phyloP scores from a whole-genome alignment of 2,888 invertebrate species.

The Drosophila gaucha region DNA sequence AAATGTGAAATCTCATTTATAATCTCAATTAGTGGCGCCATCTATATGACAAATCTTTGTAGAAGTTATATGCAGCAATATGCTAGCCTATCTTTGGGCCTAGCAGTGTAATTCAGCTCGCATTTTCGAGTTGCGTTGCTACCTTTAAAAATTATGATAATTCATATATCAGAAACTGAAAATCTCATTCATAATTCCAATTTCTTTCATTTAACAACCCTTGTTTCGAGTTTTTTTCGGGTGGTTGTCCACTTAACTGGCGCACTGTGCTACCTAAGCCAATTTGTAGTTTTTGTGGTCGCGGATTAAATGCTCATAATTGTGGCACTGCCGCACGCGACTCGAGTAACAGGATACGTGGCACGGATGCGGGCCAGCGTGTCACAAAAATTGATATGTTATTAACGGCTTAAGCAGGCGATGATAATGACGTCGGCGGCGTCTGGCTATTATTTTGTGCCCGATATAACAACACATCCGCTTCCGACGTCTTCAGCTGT shows the following conservation, averaged over 20 bases:
- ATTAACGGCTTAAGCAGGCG: conserved; percentile 67
- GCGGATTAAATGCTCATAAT: conserved; percentile 81
- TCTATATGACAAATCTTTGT: not conserved
- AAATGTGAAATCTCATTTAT: too few species aligned
- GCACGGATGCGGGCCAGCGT: conserved; percentile 33
- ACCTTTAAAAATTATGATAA: not conserved
- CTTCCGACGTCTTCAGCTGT: conserved; percentile 59
- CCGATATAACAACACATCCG: conserved; percentile 63
- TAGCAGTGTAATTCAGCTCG: not conserved
- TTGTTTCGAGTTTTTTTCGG: not conserved
- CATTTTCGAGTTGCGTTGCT: too few species aligned
- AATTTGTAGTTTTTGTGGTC: conserved; percentile 75
- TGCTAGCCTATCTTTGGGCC: conserved; percentile 1
- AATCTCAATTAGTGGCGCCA: conserved; percentile 24
- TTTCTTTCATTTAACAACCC: conserved; percentile 31
- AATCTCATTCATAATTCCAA: not conserved
- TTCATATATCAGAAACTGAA: not conserved
- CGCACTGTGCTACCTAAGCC: conserved; percentile 48
- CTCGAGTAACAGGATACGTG: conserved; percentile 62
- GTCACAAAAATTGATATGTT: conserved; percentile 64
- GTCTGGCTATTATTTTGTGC: conserved; percentile 36
- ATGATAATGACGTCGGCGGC: conserved; percentile 12
- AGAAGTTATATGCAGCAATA: too few species aligned
- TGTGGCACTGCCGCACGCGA: conserved; percentile 63
- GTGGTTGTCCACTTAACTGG: conserved; percentile 59